Percentiles rank a stretch among this genome's conserved stretches.
Conservation (phyloP, 2,888 invertebrate genomes). For the Tuta absoluta region DNA sequence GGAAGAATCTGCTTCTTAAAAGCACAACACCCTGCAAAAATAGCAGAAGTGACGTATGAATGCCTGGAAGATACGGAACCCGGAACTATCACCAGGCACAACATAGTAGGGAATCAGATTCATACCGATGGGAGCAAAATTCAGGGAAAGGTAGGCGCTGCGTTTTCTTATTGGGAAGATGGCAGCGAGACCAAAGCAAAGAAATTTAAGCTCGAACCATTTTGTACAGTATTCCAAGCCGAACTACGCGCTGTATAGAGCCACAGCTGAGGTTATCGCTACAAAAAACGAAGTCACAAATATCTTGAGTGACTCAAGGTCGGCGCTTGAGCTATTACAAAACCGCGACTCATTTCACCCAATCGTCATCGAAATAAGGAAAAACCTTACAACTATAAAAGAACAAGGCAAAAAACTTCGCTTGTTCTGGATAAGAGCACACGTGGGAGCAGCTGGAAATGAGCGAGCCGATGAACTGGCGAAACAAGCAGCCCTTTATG, state of each 20-base stretch:
- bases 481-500: slow-evolving; percentile 26
- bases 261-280: not conserved
- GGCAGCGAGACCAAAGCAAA: slow-evolving; percentile 8
- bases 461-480: slow-evolving; percentile 28
- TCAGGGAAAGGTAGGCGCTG: slow-evolving; percentile 28
- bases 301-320: slow-evolving; percentile 9
- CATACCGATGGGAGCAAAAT: slow-evolving; percentile 35
- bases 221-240: slow-evolving; percentile 23
- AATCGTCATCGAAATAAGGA: not conserved
- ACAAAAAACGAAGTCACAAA: not conserved
- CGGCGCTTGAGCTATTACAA: not conserved
- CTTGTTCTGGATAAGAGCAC: slow-evolving; percentile 9
- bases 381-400: not conserved
- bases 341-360: slow-evolving; percentile 10
- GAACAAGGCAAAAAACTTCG: not conserved
- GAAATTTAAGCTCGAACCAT: slow-evolving; percentile 19
- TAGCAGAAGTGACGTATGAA: too few species aligned
- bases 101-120: slow-evolving; percentile 1
- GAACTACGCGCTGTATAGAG: slow-evolving; percentile 11
- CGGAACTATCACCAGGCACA: not conserved
- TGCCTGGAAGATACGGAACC: slow-evolving; percentile 1
- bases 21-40: not conserved
- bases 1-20: not conserved
- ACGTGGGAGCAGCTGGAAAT: not conserved
- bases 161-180: slow-evolving; percentile 1